These are phyloP conservation scores for Epistrophella euchroma DNA, from an alignment of 2,888 invertebrate species.

Conservation along the genomic window DNA sequence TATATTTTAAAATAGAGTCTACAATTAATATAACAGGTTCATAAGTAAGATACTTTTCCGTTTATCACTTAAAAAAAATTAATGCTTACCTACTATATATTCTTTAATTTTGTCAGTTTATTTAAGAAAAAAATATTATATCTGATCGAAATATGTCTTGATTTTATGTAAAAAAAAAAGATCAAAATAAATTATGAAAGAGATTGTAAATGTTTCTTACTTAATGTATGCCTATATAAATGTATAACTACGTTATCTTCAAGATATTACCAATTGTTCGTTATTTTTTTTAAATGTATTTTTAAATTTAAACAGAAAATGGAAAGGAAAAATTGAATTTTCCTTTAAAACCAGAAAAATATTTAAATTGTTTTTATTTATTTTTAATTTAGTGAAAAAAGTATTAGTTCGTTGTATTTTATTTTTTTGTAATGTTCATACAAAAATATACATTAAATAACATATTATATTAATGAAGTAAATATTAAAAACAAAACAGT, in stretches of 20 bases:
- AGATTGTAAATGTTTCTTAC: neutral
- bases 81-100: neutral
- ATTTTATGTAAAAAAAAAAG: neutral
- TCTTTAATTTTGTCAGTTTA: neutral
- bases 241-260: neutral
- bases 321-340: neutral
- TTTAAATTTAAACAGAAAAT: neutral
- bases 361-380: conserved; percentile 4
- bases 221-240: neutral
- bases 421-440: neutral
- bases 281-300: neutral
- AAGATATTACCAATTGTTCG: neutral
- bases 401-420: conserved; percentile 16
- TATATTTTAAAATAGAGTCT: neutral
- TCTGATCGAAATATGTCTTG: neutral
- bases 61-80: neutral
- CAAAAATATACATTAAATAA: neutral
- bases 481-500: neutral
- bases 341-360: neutral
- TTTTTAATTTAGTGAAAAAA: conserved; percentile 19
- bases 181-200: neutral
- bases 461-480: neutral
- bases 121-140: neutral
- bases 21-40: neutral
- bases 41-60: neutral